Percentiles rank a stretch among this genome's conserved stretches.
These are phyloP conservation scores for Hyalella azteca DNA, from an alignment of 2,888 invertebrate species.

Conservation along the genomic window DNA sequence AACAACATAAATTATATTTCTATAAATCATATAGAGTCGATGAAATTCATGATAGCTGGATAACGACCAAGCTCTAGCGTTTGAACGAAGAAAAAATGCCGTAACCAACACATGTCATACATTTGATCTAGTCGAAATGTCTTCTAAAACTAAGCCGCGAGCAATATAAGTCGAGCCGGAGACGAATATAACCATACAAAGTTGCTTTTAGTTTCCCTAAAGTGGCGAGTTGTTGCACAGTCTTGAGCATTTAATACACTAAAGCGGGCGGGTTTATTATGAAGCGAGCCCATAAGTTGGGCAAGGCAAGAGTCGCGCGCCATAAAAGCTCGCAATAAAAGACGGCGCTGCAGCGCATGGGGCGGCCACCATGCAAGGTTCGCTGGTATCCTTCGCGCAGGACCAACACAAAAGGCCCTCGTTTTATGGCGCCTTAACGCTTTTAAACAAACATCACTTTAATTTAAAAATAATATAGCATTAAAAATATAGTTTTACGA, in stretches of 20 bases:
- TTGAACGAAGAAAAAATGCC: not conserved
- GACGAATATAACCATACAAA: not conserved
- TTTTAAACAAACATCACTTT: no score
- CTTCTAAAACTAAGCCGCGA: not conserved
- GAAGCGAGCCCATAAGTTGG: slow-evolving; percentile 13
- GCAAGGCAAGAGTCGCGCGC: slow-evolving; percentile 6
- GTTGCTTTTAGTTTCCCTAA: slow-evolving; percentile 25
- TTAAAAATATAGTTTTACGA: no score
- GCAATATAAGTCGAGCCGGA: not conserved
- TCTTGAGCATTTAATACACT: slow-evolving; percentile 17
- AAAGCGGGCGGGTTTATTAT: slow-evolving; percentile 24
- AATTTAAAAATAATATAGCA: no score
- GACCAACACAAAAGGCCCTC: no score
- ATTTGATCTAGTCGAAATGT: not conserved
- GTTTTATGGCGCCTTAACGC: no score
- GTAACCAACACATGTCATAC: not conserved
- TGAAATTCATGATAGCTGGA: no score
- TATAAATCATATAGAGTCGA: no score
- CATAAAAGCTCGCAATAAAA: slow-evolving; percentile 17
- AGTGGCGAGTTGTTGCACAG: slow-evolving; percentile 18
- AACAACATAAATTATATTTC: no score
- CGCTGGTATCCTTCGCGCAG: no score
- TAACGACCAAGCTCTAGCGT: not conserved
- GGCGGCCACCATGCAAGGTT: not conserved
- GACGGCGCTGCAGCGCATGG: not conserved